Conservation (phyloP, 2,797 vertebrate species). For the Cetoscarus ocellatus region DNA sequence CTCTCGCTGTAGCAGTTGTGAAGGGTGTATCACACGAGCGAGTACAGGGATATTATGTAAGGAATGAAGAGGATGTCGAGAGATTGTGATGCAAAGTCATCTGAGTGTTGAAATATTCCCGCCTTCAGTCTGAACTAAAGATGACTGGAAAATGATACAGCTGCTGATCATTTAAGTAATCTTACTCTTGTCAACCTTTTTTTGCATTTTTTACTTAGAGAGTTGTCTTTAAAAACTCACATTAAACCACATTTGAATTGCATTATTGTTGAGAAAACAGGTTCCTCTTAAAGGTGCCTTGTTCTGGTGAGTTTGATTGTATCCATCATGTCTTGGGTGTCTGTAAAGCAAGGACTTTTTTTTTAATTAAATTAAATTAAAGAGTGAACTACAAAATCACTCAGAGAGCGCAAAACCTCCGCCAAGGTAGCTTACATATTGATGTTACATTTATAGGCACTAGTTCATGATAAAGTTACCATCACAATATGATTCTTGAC, state of each 20-base stretch:
- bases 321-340: too few relatives aligned
- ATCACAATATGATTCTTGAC: too few relatives aligned
- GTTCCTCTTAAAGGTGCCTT: too few relatives aligned
- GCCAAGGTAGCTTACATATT: too few relatives aligned
- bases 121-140: background rate
- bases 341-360: too few relatives aligned
- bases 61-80: background rate
- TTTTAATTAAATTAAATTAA: background rate
- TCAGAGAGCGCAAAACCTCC: too few relatives aligned
- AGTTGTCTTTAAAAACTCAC: background rate
- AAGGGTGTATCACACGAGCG: conserved; percentile 1
- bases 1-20: background rate
- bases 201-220: background rate
- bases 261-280: background rate
- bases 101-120: background rate
- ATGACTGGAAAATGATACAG: background rate
- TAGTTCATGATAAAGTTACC: too few relatives aligned
- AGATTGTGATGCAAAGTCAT: background rate
- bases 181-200: background rate
- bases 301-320: too few relatives aligned
- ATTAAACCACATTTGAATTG: background rate
- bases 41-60: background rate
- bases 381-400: too few relatives aligned
- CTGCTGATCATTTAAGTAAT: background rate
- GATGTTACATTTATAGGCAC: too few relatives aligned